A percentile compares a stretch with the other conserved stretches of the same genome.
Evolutionary conservation across 2,888 invertebrate genomes (phyloP).

Genomic region (Tachina grossa): DNA sequence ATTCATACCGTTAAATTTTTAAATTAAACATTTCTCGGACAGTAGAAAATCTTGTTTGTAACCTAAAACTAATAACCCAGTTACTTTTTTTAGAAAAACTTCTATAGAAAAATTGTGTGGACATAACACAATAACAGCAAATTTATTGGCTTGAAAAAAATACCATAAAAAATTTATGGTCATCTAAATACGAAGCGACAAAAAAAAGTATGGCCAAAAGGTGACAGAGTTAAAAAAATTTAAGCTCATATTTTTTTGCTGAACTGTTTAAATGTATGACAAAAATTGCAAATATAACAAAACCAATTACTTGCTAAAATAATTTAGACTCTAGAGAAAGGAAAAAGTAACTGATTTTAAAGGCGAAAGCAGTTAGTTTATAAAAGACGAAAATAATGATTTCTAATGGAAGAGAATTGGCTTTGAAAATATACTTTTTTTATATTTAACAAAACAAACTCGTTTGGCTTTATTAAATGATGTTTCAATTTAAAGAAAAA

Average conservation of each 20-base stretch:
- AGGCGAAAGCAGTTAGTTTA: too few species aligned
- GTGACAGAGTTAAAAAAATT: constrained; percentile 45
- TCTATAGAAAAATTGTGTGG: constrained; percentile 13
- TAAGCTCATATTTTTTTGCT: constrained; percentile 41
- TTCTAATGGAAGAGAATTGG: background rate
- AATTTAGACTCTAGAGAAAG: constrained; percentile 40
- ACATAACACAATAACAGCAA: constrained; percentile 33
- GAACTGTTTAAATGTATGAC: constrained; percentile 4
- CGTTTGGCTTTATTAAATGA: constrained; percentile 12
- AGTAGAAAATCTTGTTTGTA: constrained; percentile 47
- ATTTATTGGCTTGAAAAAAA: constrained; percentile 66
- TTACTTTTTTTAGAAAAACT: constrained; percentile 24
- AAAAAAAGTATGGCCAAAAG: constrained; percentile 47
- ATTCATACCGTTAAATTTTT: too few species aligned
- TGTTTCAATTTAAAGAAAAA: constrained; percentile 12
- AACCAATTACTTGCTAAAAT: constrained; percentile 39
- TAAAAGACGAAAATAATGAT: background rate
- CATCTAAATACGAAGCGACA: constrained; percentile 61
- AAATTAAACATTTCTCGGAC: background rate
- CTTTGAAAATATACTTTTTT: constrained; percentile 24
- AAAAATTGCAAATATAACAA: constrained; percentile 18
- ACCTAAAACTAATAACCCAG: constrained; percentile 69
- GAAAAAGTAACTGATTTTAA: too few species aligned
- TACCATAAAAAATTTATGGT: constrained; percentile 53
- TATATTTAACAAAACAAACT: constrained; percentile 17